Evolutionary conservation across 2,113 vertebrate genomes (phyloP), one percentile per base, ranked within the genome.

Genomic region (Fregetta grallaria): DNA sequence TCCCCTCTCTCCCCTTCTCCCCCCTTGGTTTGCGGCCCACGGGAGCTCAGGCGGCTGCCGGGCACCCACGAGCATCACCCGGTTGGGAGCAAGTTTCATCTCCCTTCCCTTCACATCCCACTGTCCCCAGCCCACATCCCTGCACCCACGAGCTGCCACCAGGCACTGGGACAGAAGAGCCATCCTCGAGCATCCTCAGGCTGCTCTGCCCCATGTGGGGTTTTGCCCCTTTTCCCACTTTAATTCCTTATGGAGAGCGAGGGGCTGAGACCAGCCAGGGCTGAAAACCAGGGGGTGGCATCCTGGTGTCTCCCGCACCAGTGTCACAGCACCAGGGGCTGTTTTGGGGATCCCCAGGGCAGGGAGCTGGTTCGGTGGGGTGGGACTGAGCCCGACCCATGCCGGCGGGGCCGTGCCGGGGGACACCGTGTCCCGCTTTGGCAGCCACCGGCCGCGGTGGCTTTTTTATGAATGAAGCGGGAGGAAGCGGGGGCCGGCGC

Each of bases 401-500:
- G 82, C 63, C 18, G 5, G 36, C 4, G 1, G 93, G 90, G 88
- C 91, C 30, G 5, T 21, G 77, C 52, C 9, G n/a, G 79, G 92
- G 92, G 92, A 94, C 86, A n/a, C 58, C 2, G 4, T n/a, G 91
- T 85, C 86, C 94, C 5, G 7, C 72, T 61, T 79, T 11, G 94
- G 95, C 95, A 89, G 88, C 72, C 22, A 4, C 66, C 4, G 67
- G 45, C 68, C 87, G 75, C 77, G 79, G 96, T 29, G 88, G 83
- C 59, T 22, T 88, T 83, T 99, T 99, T 98, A 98, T 99, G 99
- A 99, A 99, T 99, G 99, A 95, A 98, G 96, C 70, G 6, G 94
- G 94, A 95, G 96, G 97, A 97, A 94, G 96, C 92, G 96, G 97
- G 97, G 98, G 97, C 97, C 40, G 93, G 3, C 0, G 68, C 98